A percentile compares a stretch with the other conserved stretches of the same genome.
phyloP scores from a whole-genome alignment of 2,888 invertebrate species.

The Microplitis deprimator region DNA sequence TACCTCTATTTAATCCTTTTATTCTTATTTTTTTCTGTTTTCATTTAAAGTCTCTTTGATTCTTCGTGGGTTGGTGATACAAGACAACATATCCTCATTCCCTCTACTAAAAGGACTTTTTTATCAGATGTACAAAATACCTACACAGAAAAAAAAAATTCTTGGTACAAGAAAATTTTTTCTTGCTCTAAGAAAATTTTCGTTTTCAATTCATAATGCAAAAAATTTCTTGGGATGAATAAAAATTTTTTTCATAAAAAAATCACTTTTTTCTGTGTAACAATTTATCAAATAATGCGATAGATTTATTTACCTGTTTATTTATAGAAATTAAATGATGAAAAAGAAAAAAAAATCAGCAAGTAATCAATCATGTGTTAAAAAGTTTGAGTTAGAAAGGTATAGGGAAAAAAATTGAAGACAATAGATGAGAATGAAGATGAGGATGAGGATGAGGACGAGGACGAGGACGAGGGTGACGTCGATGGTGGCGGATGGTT shows the following conservation, averaged over 20 bases:
- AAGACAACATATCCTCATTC: background rate
- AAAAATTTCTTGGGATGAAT: no score
- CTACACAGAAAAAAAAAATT: background rate
- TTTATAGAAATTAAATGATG: no score
- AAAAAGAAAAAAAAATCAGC: background rate
- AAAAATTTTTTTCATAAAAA: no score
- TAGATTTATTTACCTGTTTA: no score
- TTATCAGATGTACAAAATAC: background rate
- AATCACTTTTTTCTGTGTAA: no score
- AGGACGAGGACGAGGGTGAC: background rate
- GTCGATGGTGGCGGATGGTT: conserved; percentile 18
- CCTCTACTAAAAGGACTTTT: background rate
- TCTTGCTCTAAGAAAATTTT: no score
- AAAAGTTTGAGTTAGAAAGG: background rate
- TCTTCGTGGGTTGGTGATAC: background rate
- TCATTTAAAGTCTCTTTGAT: background rate
- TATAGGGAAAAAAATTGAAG: conserved; percentile 42
- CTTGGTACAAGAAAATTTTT: background rate
- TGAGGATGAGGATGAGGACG: conserved; percentile 8
- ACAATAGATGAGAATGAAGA: conserved; percentile 41
- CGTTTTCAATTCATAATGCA: no score
- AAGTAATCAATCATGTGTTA: background rate
- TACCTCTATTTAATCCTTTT: conserved; percentile 21
- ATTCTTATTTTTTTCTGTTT: background rate
- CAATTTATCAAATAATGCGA: no score